phyloP scores from a whole-genome alignment of 2,888 invertebrate genomes.

The Phorcus lineatus region DNA sequence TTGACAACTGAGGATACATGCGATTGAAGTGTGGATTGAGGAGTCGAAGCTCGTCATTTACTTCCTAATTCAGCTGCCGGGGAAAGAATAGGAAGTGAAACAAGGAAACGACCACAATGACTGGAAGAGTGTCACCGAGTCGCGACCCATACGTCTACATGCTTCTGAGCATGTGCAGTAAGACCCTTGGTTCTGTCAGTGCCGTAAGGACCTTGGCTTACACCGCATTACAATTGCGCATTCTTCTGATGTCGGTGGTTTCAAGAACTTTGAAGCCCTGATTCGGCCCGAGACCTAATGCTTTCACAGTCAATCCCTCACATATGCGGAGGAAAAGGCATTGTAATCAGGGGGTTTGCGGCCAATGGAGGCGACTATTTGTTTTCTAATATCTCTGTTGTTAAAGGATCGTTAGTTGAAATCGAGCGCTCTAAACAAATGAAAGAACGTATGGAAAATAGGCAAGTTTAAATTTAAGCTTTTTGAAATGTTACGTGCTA shows the following conservation, averaged over 20 bases:
- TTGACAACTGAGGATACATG: slow-evolving; percentile 6
- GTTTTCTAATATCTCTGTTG: slow-evolving; percentile 32
- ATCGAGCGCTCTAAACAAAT: slow-evolving; percentile 21
- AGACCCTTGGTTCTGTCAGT: background rate
- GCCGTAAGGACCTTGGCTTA: slow-evolving; percentile 3
- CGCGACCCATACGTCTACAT: background rate
- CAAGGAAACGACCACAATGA: background rate
- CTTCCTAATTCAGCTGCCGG: background rate
- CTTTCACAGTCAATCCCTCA: slow-evolving; percentile 30
- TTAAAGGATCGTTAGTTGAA: slow-evolving; percentile 28
- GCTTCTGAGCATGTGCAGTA: slow-evolving; percentile 1
- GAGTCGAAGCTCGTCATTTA: background rate
- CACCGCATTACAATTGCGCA: slow-evolving; percentile 20
- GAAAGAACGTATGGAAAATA: slow-evolving; percentile 27
- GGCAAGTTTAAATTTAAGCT: slow-evolving; percentile 15
- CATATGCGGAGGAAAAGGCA: slow-evolving; percentile 28
- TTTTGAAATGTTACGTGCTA: slow-evolving; percentile 2
- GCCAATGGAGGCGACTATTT: slow-evolving; percentile 28
- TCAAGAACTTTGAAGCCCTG: slow-evolving; percentile 25
- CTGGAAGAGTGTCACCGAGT: background rate
- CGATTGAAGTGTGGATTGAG: slow-evolving; percentile 6
- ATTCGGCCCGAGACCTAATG: slow-evolving; percentile 12
- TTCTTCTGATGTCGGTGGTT: slow-evolving; percentile 27
- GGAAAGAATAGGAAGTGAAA: background rate
- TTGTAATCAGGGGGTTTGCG: slow-evolving; percentile 29